Evolutionary conservation across 2,797 vertebrate genomes (phyloP).

Genomic region (Leptoclinus maculatus): DNA sequence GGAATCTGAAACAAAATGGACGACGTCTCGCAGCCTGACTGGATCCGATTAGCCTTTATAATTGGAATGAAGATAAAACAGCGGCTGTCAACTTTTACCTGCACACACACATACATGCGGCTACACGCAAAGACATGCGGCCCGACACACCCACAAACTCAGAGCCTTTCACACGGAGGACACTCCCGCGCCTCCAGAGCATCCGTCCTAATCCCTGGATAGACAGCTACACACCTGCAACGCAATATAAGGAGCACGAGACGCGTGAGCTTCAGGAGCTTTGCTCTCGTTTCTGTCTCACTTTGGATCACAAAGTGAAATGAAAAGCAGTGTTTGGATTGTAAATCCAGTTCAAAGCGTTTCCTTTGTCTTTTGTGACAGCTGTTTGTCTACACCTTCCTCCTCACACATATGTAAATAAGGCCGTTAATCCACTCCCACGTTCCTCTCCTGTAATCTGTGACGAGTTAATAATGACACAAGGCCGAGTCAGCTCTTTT

Average conservation of each 20-base stretch:
- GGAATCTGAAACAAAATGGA: slow-evolving; percentile 13
- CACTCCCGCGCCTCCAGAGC: slow-evolving; percentile 55
- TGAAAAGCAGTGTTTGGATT: slow-evolving; percentile 4
- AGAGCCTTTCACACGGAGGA: slow-evolving; percentile 17
- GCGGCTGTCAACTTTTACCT: not conserved
- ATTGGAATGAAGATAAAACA: slow-evolving; percentile 32
- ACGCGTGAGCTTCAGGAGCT: not conserved
- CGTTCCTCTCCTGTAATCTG: slow-evolving; percentile 48
- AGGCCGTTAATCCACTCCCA: slow-evolving; percentile 21
- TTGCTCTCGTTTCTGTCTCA: not conserved
- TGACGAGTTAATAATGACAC: slow-evolving; percentile 62
- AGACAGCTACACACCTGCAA: slow-evolving; percentile 8
- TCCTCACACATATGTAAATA: slow-evolving; percentile 40
- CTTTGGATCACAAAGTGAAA: not conserved
- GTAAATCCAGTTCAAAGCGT: not conserved
- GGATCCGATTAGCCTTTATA: not conserved
- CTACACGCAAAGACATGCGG: slow-evolving; percentile 27
- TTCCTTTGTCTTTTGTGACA: slow-evolving; percentile 20
- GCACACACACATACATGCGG: slow-evolving; percentile 7
- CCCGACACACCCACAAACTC: slow-evolving; percentile 31
- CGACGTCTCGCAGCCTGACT: not conserved
- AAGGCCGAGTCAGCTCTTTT: slow-evolving; percentile 57
- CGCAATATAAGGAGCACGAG: not conserved
- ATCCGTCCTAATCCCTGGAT: slow-evolving; percentile 30
- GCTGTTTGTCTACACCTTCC: slow-evolving; percentile 9